Base-by-base conservation (phyloP, 2,113 vertebrate species). In the Elanus axillaris region DNA sequence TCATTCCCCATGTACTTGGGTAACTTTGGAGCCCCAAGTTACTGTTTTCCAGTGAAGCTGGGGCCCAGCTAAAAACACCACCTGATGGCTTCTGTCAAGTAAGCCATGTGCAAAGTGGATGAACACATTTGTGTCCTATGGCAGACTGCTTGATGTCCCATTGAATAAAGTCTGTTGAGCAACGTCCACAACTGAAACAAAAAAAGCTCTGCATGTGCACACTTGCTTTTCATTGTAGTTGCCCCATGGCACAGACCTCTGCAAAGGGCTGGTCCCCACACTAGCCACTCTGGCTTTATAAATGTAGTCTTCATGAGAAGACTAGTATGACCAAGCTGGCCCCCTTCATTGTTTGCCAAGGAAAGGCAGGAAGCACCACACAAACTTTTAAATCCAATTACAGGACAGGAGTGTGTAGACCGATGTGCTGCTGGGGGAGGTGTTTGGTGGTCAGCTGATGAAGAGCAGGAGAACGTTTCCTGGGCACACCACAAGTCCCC, bases 41-140 rank as follows among this genome's bases (percentile, higher is more conserved):
- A 16, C 6, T 25, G 15, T 17, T 52, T 88, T 43, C 74, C 47
- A 86, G 18, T 10, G 5, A 21, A 82, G 18, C 8, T 20, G 42
- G 5, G 13, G 5, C 22, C 7, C 25, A 52, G 11, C 27, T 58
- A 9, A 73, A 88, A 26, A 0, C 26, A 32, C 21, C 26, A 62
- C 10, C 17, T 2, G 0, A 17, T 0, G 2, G 10, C 20, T 43
- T 75, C 60, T 66, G 59, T 38, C 5, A 23, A 34, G 32, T 31
- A 42, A 82, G 8, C 21, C 20, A n/a, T 15, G 5, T 12, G 31
- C 17, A 38, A 52, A 64, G 59, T 16, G 32, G 15, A n/a, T 1
- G 1, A 40, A 55, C 4, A 27, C 0, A 6, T 59, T 59, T 34
- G 27, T 29, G 17, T 23, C 80, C 38, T 53, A 3, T 12, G 34